Conservation (phyloP, 2,113 vertebrate species). For the Odobenus rosmarus region DNA sequence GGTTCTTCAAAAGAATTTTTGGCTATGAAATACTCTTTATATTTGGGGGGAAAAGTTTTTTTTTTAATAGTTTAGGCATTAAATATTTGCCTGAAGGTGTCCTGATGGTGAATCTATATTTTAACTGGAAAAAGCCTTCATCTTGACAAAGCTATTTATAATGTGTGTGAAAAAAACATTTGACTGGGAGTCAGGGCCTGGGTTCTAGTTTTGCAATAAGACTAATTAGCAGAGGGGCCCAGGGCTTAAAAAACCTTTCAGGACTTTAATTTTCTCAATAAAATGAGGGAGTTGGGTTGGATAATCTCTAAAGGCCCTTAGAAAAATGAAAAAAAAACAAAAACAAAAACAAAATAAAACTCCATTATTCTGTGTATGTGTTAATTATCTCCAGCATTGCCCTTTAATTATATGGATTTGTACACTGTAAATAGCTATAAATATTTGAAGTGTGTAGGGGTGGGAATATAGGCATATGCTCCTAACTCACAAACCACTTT, state of each 20-base stretch:
- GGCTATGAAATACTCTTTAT: not conserved
- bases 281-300: not conserved
- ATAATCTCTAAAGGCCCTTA: not conserved
- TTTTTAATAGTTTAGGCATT: slow-evolving; percentile 37
- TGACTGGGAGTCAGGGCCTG: not conserved
- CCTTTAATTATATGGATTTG: not conserved
- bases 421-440: not conserved
- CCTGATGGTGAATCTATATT: not conserved
- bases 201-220: not conserved
- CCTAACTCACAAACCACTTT: not conserved
- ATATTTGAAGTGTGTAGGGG: not conserved
- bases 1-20: not conserved
- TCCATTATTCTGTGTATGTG: not conserved
- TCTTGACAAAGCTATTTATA: slow-evolving; percentile 17
- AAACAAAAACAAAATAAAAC: not conserved
- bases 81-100: slow-evolving; percentile 20
- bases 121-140: not conserved
- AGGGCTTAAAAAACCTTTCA: not conserved
- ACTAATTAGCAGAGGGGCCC: not conserved
- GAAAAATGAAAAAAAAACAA: not conserved
- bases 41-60: not conserved
- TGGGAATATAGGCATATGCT: not conserved
- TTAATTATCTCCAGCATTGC: not conserved
- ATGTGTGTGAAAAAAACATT: not conserved
- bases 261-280: not conserved